A percentile compares a stretch with the other conserved stretches of the same genome.
Evolutionary conservation across 2,113 vertebrate species (phyloP).

Genomic region (Calidris pugnax): DNA sequence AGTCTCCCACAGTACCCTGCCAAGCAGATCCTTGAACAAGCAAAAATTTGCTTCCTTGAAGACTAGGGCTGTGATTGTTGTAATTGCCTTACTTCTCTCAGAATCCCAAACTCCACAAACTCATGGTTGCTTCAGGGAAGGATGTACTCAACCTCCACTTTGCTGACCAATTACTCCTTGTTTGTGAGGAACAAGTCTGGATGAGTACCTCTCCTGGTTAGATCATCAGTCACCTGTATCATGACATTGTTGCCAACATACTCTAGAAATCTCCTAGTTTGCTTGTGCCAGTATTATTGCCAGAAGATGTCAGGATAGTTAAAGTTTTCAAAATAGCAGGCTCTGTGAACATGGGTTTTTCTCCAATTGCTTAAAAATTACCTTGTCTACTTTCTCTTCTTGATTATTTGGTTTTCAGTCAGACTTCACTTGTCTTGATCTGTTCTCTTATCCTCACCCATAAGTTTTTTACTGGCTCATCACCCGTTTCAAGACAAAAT

Average conservation of each 20-base stretch:
- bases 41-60: neutral
- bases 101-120: neutral
- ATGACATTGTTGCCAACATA: neutral
- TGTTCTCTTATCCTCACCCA: neutral
- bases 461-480: neutral
- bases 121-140: neutral
- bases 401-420: neutral
- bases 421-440: neutral
- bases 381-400: neutral
- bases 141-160: neutral
- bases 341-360: neutral
- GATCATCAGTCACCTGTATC: neutral
- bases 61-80: neutral
- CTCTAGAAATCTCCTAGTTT: neutral
- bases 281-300: neutral
- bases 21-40: neutral
- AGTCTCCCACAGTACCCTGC: neutral
- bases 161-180: neutral
- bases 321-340: neutral
- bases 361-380: neutral
- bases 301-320: neutral
- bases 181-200: neutral
- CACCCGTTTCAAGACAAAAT: neutral
- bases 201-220: neutral
- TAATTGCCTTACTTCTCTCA: neutral